These are phyloP conservation scores for Neuroscelio doddi DNA, from an alignment of 2,888 invertebrate species.

Conservation along the genomic window DNA sequence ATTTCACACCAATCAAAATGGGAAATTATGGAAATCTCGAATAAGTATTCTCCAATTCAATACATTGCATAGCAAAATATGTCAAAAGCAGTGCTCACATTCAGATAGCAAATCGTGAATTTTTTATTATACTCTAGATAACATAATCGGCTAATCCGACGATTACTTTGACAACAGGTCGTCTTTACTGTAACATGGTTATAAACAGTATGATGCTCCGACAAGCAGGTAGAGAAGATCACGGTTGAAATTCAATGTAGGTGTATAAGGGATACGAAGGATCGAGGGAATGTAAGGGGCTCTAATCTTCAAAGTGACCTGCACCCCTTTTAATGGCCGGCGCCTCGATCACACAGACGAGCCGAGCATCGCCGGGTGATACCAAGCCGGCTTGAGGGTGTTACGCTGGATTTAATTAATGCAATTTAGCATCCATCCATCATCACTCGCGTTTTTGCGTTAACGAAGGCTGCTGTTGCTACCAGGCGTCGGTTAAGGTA, in stretches of 20 bases:
- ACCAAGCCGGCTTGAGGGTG: slow-evolving; percentile 60
- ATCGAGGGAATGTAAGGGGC: slow-evolving; percentile 30
- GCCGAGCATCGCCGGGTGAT: slow-evolving; percentile 59
- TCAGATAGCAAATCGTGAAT: slow-evolving; percentile 38
- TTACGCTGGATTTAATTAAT: slow-evolving; percentile 71
- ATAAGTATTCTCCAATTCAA: slow-evolving; percentile 32
- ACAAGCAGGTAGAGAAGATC: slow-evolving; percentile 14
- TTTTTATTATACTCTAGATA: slow-evolving; percentile 45
- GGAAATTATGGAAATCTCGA: too few relatives aligned
- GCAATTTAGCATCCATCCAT: slow-evolving; percentile 72
- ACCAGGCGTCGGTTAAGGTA: slow-evolving; percentile 48
- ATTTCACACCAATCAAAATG: too few relatives aligned
- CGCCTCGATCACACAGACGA: slow-evolving; percentile 60
- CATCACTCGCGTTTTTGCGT: slow-evolving; percentile 69
- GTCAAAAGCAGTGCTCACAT: too few relatives aligned
- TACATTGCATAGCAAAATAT: too few relatives aligned
- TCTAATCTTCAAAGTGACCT: slow-evolving; percentile 69
- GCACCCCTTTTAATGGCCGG: slow-evolving; percentile 65
- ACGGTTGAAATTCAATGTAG: slow-evolving; percentile 35
- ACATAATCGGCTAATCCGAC: slow-evolving; percentile 51
- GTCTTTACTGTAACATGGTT: slow-evolving; percentile 27
- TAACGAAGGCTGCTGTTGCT: slow-evolving; percentile 62
- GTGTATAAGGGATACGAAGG: slow-evolving; percentile 22
- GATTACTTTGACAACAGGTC: slow-evolving; percentile 51
- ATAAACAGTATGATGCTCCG: slow-evolving; percentile 34